Evolutionary conservation across 2,113 vertebrate genomes (phyloP), one percentile per base, ranked within the genome.

Genomic region (Mormoops blainvillei): DNA sequence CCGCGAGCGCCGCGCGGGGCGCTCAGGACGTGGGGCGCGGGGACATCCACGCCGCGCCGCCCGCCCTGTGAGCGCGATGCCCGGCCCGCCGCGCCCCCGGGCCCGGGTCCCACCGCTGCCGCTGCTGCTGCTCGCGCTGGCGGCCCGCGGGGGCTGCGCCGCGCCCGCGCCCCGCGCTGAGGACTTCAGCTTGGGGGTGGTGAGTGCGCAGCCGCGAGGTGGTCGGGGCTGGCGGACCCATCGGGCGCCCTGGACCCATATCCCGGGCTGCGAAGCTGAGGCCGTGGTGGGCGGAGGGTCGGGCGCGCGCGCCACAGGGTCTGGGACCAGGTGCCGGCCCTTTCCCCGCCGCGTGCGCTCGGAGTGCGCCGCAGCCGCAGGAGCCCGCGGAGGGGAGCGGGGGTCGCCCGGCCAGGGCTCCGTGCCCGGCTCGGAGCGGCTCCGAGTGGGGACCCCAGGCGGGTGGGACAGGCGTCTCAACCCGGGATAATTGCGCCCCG

Each of bases 181-280:
- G 91, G 99, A 99, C 98, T 98, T 99, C 98, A 98, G 99, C 98
- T 98, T 98, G 43, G 99, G 99, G 98, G 99, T 99, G 98, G 99
- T 99, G 98, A 99, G 99, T 99, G 98, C 80, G 22, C 78, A 4
- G 20, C 41, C 33, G 74, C 87, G 58, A 14, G 3, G 22, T 3
- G 70, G 31, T 24, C 50, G 36, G 16, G 58, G 56, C 26, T 11
- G 38, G 52, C 28, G 8, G 41, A 50, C 78, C 77, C 63, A 14
- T 18, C 61, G 73, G 33, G 68, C 52, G 28, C 58, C 16, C 82
- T 28, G 82, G 15, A 67, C 89, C 88, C 86, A 43, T 67, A 74
- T 74, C 16, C 54, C 15, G 2, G 82, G 8, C 87, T 9, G 82
- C 65, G 77, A 78, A n/a, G 73, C 77, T 70, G 65, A 88, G 94